Percentiles rank a stretch among this genome's conserved stretches.
Conservation (phyloP, 2,888 invertebrate species). For the Idaea dimidiata region DNA sequence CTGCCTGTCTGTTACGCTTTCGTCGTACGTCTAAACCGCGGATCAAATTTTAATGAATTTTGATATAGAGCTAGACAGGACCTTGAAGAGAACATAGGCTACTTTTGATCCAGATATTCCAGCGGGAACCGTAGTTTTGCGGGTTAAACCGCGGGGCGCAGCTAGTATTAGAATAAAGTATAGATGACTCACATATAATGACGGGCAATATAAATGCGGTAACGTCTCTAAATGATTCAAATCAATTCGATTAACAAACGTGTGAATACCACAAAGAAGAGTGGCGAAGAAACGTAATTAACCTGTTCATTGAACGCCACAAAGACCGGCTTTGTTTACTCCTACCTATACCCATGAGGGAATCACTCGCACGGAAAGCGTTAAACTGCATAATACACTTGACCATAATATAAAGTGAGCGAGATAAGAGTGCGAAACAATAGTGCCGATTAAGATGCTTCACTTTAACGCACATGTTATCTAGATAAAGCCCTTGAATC, state of each 20-base stretch:
- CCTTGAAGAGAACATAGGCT: no score
- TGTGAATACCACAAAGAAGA: slow-evolving; percentile 52
- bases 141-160: no score
- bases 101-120: no score
- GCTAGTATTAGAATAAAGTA: no score
- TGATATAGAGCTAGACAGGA: no score
- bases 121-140: no score
- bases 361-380: slow-evolving; percentile 52
- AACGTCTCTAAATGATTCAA: slow-evolving; percentile 34
- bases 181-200: slow-evolving; percentile 7
- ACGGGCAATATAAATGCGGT: slow-evolving; percentile 26
- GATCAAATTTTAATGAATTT: no score
- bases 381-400: slow-evolving; percentile 35
- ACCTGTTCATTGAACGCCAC: slow-evolving; percentile 70
- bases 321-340: slow-evolving; percentile 66
- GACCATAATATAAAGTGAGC: slow-evolving; percentile 28
- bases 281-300: slow-evolving; percentile 69
- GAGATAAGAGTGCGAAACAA: slow-evolving; percentile 19
- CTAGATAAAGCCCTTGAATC: slow-evolving; percentile 7
- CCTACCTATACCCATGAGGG: no score
- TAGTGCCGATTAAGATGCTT: slow-evolving; percentile 4
- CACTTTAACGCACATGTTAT: slow-evolving; percentile 2
- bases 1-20: no score
- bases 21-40: no score
- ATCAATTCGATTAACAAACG: slow-evolving; percentile 58